Conservation (phyloP, 2,888 invertebrate species). For the Oasisia sp. region DNA sequence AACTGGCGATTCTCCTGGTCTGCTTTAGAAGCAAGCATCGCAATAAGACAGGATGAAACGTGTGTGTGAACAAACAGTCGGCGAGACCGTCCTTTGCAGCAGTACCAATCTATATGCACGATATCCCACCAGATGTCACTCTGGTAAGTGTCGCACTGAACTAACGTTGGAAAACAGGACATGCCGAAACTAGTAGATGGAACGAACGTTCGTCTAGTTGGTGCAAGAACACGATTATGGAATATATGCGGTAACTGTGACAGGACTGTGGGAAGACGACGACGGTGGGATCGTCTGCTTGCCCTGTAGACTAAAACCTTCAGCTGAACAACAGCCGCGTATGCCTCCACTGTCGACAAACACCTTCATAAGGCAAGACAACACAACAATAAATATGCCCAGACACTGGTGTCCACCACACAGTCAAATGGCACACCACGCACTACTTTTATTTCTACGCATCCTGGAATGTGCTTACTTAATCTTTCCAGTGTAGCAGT, state of each 20-base stretch:
- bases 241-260: background rate
- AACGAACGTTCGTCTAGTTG: background rate
- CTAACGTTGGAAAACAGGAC: slow-evolving; percentile 3
- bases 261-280: background rate
- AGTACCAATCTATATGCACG: background rate
- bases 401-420: background rate
- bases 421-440: background rate
- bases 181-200: background rate
- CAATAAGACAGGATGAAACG: background rate
- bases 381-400: background rate
- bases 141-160: background rate
- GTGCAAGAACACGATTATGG: background rate
- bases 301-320: background rate
- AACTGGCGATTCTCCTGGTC: background rate
- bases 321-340: background rate
- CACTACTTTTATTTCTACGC: background rate
- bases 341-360: background rate
- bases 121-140: background rate
- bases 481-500: background rate
- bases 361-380: slow-evolving; percentile 1
- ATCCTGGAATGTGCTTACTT: slow-evolving; percentile 11
- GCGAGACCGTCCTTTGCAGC: background rate
- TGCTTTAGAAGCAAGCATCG: slow-evolving; percentile 1
- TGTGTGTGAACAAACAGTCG: background rate
- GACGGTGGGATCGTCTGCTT: background rate